Percentiles rank a stretch among this genome's conserved stretches.
Evolutionary conservation across 2,113 vertebrate species (phyloP).

Genomic region (Erpornis zantholeuca): DNA sequence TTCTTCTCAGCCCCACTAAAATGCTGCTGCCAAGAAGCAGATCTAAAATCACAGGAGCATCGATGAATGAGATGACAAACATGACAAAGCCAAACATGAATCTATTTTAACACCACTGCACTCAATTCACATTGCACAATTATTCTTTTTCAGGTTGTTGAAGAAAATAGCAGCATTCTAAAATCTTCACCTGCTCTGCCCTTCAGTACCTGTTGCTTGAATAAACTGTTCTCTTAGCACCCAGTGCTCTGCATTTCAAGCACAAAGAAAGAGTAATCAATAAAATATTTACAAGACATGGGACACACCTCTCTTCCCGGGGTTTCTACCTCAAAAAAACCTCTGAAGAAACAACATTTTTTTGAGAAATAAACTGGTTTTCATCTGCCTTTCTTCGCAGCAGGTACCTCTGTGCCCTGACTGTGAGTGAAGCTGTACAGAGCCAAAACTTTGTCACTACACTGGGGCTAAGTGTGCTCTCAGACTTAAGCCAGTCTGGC

Average conservation of each 20-base stretch:
- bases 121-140: neutral
- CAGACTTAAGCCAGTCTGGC: neutral
- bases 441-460: neutral
- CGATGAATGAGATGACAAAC: neutral
- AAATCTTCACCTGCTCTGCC: neutral
- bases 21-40: neutral
- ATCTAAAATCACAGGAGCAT: neutral
- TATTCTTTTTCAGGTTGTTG: neutral
- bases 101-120: neutral
- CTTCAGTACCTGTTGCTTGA: neutral
- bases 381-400: neutral
- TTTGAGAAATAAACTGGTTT: neutral
- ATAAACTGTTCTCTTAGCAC: neutral
- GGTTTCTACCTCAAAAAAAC: neutral
- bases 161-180: neutral
- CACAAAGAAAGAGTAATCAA: neutral
- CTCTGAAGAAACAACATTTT: neutral
- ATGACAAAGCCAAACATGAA: neutral
- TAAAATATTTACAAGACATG: rapidly evolving
- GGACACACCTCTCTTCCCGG: neutral
- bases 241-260: neutral
- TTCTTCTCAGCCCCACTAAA: neutral
- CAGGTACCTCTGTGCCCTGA: neutral
- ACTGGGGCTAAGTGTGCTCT: neutral
- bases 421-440: neutral